Evolutionary conservation across 2,888 invertebrate species (phyloP).

Genomic region (Rutpela maculata): DNA sequence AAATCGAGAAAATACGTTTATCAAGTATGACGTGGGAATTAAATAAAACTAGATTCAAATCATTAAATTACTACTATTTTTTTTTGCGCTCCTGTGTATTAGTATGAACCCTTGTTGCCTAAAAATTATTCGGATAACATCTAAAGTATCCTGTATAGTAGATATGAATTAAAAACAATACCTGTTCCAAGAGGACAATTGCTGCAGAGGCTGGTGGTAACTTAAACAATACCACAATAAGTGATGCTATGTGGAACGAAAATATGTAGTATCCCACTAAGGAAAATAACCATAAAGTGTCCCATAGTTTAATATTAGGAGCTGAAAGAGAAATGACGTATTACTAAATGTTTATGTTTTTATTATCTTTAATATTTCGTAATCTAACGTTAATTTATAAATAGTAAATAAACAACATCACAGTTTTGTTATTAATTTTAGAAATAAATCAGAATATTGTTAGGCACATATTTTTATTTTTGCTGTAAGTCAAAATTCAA

Average conservation of each 20-base stretch:
- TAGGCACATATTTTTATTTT: too few relatives aligned
- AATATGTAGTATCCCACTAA: conserved; percentile 70
- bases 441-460: too few relatives aligned
- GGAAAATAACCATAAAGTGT: conserved; percentile 69
- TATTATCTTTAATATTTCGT: not conserved
- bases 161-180: conserved; percentile 58
- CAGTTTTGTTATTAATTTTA: too few relatives aligned
- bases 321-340: conserved; percentile 66
- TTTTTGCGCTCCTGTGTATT: too few relatives aligned
- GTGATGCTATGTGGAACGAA: conserved; percentile 72
- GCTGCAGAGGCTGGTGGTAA: conserved; percentile 78
- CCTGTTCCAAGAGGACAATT: conserved; percentile 79
- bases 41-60: too few relatives aligned
- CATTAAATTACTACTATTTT: too few relatives aligned
- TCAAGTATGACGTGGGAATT: too few relatives aligned
- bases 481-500: too few relatives aligned
- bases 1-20: too few relatives aligned
- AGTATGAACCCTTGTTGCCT: too few relatives aligned
- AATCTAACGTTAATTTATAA: not conserved
- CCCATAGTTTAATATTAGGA: conserved; percentile 68
- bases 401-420: too few relatives aligned
- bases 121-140: too few relatives aligned
- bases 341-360: not conserved
- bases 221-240: conserved; percentile 70
- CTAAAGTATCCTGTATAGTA: conserved; percentile 52